Percentiles rank a stretch among this genome's conserved stretches.
Evolutionary conservation across 2,797 vertebrate genomes (phyloP).

Genomic region (Aldrovandia affinis): DNA sequence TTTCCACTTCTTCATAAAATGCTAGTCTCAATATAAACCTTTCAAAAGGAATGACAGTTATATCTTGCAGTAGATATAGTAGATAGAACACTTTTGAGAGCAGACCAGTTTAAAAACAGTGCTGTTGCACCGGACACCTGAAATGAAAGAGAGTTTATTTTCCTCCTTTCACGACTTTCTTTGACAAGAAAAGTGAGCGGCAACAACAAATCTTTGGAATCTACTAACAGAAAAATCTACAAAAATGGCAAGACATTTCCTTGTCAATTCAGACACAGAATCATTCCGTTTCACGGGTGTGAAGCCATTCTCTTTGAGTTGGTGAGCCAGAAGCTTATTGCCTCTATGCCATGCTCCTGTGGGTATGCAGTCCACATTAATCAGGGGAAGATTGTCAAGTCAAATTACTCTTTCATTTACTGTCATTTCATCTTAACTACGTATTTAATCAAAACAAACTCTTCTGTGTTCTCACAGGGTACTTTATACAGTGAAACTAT

Average conservation of each 20-base stretch:
- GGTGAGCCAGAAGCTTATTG: conserved; percentile 4
- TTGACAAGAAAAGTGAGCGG: not conserved
- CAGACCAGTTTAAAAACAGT: not conserved
- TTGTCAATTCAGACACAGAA: conserved; percentile 40
- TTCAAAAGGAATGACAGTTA: not conserved
- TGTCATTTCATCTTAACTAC: conserved; percentile 71
- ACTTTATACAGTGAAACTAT: no score
- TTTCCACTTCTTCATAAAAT: not conserved
- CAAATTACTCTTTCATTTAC: conserved; percentile 70
- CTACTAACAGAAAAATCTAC: not conserved
- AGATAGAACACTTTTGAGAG: not conserved
- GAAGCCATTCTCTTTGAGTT: conserved; percentile 7
- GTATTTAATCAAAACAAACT: conserved; percentile 74
- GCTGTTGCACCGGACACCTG: not conserved
- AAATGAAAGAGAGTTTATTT: not conserved
- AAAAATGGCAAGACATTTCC: conserved; percentile 34
- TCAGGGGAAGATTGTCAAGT: conserved; percentile 66
- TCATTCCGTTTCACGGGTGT: conserved; percentile 35
- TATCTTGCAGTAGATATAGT: not conserved
- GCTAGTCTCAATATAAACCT: not conserved
- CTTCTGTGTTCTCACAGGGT: not conserved
- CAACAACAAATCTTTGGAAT: not conserved
- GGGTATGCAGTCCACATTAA: conserved; percentile 50
- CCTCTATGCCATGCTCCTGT: conserved; percentile 32
- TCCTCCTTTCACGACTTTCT: not conserved